Evolutionary conservation across 2,888 invertebrate genomes (phyloP), one percentile per base, ranked within the genome.

Genomic region (Tipula confusa): DNA sequence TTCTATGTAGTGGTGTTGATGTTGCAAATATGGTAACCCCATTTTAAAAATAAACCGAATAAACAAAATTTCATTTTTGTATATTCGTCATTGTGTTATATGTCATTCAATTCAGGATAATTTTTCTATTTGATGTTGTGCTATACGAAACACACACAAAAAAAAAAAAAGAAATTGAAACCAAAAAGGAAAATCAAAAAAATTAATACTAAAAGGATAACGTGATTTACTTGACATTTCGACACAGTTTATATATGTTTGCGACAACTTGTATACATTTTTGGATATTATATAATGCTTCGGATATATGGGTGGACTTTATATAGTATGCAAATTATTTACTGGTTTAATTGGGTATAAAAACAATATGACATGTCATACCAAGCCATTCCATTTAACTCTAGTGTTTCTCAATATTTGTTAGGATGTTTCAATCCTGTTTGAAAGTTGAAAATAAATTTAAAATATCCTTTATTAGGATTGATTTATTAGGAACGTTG

Each of bases 211-310:
- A 24, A 64, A 89, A 89, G 84, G 84, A 84, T 83, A 85, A 86
- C 87, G 87, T 87, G 87, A 87, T 88, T 88, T 88, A 88, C 88
- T 88, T 88, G 86, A 87, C 87, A 87, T 87, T 88, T 88, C 88
- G 88, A 88, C 88, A 88, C 88, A 88, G 87, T 86, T 85, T 86
- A 85, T 85, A 84, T 85, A 84, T 82, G 83, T 85, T 83, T 84
- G 85, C 84, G 83, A 85, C 85, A 85, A 83, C 84, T 13, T 13
- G 13, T 38, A 84, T n/a, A n/a, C n/a, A n/a, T n/a, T n/a, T n/a
- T n/a, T n/a, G n/a, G n/a, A n/a, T n/a, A n/a, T n/a, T n/a, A n/a
- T n/a, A n/a, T n/a, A n/a, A n/a, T n/a, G n/a, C n/a, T n/a, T n/a
- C n/a, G n/a, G n/a, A n/a, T n/a, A n/a, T n/a, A n/a, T n/a, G n/a